These are phyloP conservation scores for Tiaroga cobitis DNA, from an alignment of 2,797 vertebrate genomes.

Conservation along the genomic window DNA sequence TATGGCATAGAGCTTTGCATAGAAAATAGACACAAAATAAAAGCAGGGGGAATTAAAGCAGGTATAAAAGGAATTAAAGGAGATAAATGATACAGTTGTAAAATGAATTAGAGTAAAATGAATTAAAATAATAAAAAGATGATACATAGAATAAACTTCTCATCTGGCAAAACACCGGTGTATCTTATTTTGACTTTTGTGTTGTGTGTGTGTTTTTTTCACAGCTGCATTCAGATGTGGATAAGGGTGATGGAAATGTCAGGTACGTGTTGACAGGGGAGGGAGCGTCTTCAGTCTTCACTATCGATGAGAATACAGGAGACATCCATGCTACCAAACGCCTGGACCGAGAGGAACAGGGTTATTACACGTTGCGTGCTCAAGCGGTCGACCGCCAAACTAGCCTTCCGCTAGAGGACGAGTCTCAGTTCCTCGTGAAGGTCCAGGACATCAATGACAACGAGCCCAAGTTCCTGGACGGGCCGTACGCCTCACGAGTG, in stretches of 20 bases:
- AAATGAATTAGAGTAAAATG: too few species aligned
- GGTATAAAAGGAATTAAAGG: too few species aligned
- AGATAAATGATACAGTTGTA: too few species aligned
- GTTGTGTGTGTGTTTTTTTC: slow-evolving; percentile 59
- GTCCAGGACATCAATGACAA: slow-evolving; percentile 99
- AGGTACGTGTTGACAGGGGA: slow-evolving; percentile 95
- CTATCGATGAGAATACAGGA: slow-evolving; percentile 96
- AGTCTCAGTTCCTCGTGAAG: slow-evolving; percentile 94
- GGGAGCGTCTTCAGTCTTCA: slow-evolving; percentile 95
- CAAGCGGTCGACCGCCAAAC: slow-evolving; percentile 90
- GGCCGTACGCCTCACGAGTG: slow-evolving; percentile 90
- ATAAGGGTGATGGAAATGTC: slow-evolving; percentile 94
- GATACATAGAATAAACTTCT: too few species aligned
- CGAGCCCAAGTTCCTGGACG: slow-evolving; percentile 94
- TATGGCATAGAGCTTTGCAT: too few species aligned
- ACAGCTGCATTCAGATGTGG: slow-evolving; percentile 97
- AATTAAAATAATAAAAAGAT: too few species aligned
- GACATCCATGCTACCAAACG: slow-evolving; percentile 97
- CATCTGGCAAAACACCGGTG: too few species aligned
- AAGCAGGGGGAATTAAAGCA: too few species aligned
- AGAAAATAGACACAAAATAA: too few species aligned
- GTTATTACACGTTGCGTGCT: slow-evolving; percentile 93
- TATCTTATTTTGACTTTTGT: too few species aligned
- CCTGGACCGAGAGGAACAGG: slow-evolving; percentile 93
- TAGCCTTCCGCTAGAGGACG: slow-evolving; percentile 88